These are phyloP conservation scores for Eueremaeus valkanovi DNA, from an alignment of 2,888 invertebrate species.

Conservation along the genomic window DNA sequence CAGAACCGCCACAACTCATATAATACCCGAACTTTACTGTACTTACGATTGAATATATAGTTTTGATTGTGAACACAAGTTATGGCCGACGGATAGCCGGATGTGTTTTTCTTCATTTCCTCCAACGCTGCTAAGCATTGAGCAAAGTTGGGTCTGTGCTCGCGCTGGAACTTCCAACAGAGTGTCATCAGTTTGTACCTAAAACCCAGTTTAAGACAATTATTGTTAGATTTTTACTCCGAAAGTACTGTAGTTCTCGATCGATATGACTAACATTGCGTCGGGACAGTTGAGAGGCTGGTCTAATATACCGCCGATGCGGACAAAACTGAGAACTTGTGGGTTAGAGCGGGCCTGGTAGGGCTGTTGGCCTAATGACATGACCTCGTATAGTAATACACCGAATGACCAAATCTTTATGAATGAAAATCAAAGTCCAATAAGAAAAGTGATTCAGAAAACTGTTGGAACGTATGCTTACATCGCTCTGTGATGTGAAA, in stretches of 20 bases:
- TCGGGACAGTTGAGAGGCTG: conserved; percentile 73
- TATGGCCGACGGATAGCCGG: conserved; percentile 10
- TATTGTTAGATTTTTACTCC: neutral
- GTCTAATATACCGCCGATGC: conserved; percentile 74
- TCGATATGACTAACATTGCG: conserved; percentile 54
- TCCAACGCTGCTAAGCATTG: conserved; percentile 67
- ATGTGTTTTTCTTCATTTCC: conserved; percentile 41
- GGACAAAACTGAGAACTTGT: conserved; percentile 84
- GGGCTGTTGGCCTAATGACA: conserved; percentile 92
- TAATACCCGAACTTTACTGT: neutral
- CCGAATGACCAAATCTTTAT: conserved; percentile 55
- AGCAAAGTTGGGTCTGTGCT: conserved; percentile 80
- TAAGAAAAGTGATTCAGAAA: conserved; percentile 1
- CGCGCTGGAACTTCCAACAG: conserved; percentile 81
- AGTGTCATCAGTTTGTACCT: conserved; percentile 78
- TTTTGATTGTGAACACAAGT: conserved; percentile 41
- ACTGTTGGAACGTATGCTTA: conserved; percentile 58
- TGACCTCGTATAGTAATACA: conserved; percentile 90
- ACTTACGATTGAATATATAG: conserved; percentile 36
- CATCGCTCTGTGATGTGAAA: conserved; percentile 93
- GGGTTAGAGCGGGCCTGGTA: conserved; percentile 89
- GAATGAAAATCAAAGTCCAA: neutral
- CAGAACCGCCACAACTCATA: too few relatives aligned
- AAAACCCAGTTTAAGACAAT: conserved; percentile 36
- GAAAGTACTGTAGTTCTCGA: neutral